These are phyloP conservation scores for Cistogaster globosa DNA, from an alignment of 2,888 invertebrate genomes.

Conservation along the genomic window DNA sequence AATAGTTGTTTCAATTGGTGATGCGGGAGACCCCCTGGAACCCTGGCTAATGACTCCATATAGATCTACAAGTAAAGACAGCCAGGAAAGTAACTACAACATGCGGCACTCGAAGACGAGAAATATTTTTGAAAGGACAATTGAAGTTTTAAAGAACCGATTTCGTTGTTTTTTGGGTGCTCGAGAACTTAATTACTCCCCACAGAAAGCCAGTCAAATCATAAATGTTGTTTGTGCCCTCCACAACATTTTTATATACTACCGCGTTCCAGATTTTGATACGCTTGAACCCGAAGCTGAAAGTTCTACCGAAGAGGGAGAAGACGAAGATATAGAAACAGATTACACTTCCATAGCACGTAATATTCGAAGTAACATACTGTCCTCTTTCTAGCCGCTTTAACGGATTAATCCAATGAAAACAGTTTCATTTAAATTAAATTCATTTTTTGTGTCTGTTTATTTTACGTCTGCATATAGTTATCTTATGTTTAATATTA, in stretches of 20 bases:
- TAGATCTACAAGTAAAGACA: slow-evolving; percentile 15
- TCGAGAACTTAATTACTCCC: slow-evolving; percentile 50
- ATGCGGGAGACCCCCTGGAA: background rate
- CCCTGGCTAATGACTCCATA: slow-evolving; percentile 9
- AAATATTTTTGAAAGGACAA: slow-evolving; percentile 36
- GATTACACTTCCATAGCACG: no score
- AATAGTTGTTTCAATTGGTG: slow-evolving; percentile 4
- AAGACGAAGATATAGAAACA: no score
- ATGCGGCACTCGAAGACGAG: slow-evolving; percentile 30
- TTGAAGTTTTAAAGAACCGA: background rate
- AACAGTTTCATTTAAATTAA: no score
- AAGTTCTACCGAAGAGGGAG: no score
- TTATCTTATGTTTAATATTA: no score
- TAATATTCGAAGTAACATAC: no score
- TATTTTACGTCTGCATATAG: no score
- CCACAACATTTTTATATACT: slow-evolving; percentile 48
- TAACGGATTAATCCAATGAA: no score
- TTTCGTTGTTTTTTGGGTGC: slow-evolving; percentile 29
- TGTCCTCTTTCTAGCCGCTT: no score
- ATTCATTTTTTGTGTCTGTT: no score
- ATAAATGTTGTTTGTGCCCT: slow-evolving; percentile 47
- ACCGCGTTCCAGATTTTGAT: no score
- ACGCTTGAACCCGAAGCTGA: no score
- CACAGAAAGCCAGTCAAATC: slow-evolving; percentile 39
- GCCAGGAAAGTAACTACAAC: background rate